phyloP scores from a whole-genome alignment of 2,113 vertebrate species.

The Colius striatus region DNA sequence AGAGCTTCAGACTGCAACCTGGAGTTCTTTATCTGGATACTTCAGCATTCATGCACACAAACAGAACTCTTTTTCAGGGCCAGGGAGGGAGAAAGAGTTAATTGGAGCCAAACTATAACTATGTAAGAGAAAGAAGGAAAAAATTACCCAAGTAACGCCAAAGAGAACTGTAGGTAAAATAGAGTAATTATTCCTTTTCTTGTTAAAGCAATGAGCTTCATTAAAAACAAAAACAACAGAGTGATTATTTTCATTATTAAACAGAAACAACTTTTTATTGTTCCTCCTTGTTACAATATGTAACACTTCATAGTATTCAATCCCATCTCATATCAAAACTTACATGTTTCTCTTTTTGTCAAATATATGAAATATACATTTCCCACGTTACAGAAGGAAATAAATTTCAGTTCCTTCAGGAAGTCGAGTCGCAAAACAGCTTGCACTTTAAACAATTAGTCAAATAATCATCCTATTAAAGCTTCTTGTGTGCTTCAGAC shows the following conservation, averaged over 20 bases:
- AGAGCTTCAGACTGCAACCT: neutral
- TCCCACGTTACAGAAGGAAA: neutral
- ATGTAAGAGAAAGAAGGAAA: neutral
- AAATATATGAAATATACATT: neutral
- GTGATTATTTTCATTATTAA: neutral
- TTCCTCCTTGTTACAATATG: neutral
- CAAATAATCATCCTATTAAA: neutral
- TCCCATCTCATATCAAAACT: neutral
- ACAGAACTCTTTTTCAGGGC: accelerated
- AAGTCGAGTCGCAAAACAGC: neutral
- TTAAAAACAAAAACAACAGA: neutral
- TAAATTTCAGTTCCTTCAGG: neutral
- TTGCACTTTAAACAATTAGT: neutral
- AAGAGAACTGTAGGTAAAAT: neutral
- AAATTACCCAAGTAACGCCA: neutral
- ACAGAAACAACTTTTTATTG: neutral
- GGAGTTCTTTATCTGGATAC: neutral
- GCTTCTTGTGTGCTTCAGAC: neutral
- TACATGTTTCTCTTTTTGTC: neutral
- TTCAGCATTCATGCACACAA: neutral
- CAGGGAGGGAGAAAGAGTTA: neutral
- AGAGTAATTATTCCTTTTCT: neutral
- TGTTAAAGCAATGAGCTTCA: neutral
- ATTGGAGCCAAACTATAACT: neutral
- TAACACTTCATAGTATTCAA: neutral